Base-by-base conservation (phyloP, 2,888 invertebrate species). In the Eupsilia transversa region DNA sequence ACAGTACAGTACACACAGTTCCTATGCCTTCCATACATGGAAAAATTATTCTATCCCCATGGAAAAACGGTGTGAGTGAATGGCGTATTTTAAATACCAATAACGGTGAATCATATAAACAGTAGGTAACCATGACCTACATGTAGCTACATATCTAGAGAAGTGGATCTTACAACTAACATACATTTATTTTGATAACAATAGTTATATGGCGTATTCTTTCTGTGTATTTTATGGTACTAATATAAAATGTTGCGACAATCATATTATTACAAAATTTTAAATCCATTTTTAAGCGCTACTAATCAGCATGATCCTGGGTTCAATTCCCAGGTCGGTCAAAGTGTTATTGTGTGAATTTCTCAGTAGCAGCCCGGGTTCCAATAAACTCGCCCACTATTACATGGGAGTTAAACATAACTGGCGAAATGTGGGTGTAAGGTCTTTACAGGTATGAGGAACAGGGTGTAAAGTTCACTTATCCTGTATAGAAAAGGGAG, bases 181-280 rank as follows among this genome's bases (percentile, higher is more conserved):
- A 49, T 23, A 23, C 46, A 61, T 56, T 56, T 63, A 57, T 43
- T 71, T 78, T 78, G 78, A 78, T 77, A 77, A 77, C 56, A 77
- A 61, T 54, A 61, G 71, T 63, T 76, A 12, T 49, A 63, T 9
- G 49, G 56, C 63, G 35, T 63, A 43, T 35, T n/a, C 3, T 56
- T 77, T 77, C 23, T 63, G 27, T 71, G 5, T 49, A n/a, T 63
- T 77, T 71, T 77, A 77, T 76, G 54, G 46, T 27, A 14, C 4
- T 54, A 27, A 60, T 30, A 46, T 77, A 49, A 76, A 69, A 77
- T 41, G 38, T 76, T 76, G 61, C 41, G 23, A 49, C 54, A 49
- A 14, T 54, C 9, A 10, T 30, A 23, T 52, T 57, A n/a, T 69
- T 54, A 30, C 35, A 41, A 52, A 1, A 68, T 20, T 35, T 35